A percentile compares a stretch with the other conserved stretches of the same genome.
phyloP scores from a whole-genome alignment of 1,140 invertebrate genomes.

The Lucilia sericata region DNA sequence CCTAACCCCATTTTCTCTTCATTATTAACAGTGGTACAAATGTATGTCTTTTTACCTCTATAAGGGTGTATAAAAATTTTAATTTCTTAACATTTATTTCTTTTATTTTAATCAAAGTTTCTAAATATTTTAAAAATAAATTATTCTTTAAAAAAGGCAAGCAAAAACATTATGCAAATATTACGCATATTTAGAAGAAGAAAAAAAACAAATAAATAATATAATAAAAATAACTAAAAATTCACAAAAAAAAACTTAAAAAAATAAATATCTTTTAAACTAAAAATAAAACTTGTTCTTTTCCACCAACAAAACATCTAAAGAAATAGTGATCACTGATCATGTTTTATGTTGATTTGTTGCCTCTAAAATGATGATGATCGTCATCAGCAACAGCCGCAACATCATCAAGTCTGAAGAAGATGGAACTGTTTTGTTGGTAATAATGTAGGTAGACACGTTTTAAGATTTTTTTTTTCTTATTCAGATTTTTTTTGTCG shows the following conservation, averaged over 20 bases:
- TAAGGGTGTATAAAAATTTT: background rate
- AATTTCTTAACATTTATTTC: background rate
- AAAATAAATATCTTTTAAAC: background rate
- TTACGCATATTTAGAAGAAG: background rate
- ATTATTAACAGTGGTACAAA: background rate
- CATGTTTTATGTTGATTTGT: slow-evolving; percentile 3
- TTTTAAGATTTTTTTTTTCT: background rate
- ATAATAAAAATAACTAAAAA: slow-evolving; percentile 12
- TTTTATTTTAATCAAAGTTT: too few relatives aligned
- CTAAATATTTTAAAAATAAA: background rate
- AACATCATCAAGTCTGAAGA: background rate
- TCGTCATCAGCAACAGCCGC: background rate
- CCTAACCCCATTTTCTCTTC: background rate
- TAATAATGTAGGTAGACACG: slow-evolving; percentile 9
- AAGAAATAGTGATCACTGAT: background rate
- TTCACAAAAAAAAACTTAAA: background rate
- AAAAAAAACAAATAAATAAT: background rate
- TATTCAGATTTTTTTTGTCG: background rate
- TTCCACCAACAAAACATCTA: background rate
- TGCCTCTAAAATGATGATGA: background rate
- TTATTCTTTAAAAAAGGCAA: background rate
- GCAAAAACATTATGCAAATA: background rate
- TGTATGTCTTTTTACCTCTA: background rate
- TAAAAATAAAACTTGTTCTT: slow-evolving; percentile 7
- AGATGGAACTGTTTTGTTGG: background rate